Percentiles rank a stretch among this genome's conserved stretches.
These are phyloP conservation scores for Sylvia atricapilla DNA, from an alignment of 2,113 vertebrate genomes.

Conservation along the genomic window DNA sequence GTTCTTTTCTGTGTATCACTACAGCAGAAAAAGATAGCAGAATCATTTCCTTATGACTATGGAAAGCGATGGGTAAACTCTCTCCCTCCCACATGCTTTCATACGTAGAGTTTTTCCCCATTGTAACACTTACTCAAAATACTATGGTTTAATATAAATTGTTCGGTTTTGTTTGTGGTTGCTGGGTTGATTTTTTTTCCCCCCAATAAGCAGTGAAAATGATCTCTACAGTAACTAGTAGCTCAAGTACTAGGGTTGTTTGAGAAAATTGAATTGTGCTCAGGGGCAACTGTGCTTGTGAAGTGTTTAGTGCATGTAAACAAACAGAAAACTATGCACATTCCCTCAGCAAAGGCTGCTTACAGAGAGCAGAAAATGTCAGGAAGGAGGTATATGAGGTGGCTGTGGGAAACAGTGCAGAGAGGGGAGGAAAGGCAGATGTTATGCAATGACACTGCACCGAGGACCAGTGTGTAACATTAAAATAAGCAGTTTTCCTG, in stretches of 20 bases:
- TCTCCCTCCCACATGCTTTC: not conserved
- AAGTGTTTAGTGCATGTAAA: conserved; percentile 31
- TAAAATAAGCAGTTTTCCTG: not conserved
- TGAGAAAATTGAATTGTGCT: conserved; percentile 43
- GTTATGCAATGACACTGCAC: not conserved
- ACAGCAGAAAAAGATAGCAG: not conserved
- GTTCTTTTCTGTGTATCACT: not conserved
- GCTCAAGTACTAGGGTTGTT: not conserved
- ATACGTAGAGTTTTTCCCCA: not conserved
- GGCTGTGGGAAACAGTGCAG: not conserved
- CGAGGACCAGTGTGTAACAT: not conserved
- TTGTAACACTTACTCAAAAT: not conserved
- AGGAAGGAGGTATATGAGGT: not conserved
- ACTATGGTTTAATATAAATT: not conserved
- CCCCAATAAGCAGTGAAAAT: not conserved
- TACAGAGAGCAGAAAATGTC: not conserved
- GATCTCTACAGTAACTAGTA: not conserved
- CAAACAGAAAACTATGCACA: conserved; percentile 13
- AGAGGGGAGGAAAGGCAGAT: not conserved
- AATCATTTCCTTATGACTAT: not conserved
- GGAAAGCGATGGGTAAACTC: not conserved
- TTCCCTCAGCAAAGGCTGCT: not conserved
- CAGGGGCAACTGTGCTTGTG: not conserved
- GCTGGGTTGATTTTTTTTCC: not conserved
- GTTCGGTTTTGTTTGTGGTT: not conserved